A percentile compares a stretch with the other conserved stretches of the same genome.
These are phyloP conservation scores for Peromyscus leucopus DNA, from an alignment of 2,113 vertebrate species.

Conservation along the genomic window DNA sequence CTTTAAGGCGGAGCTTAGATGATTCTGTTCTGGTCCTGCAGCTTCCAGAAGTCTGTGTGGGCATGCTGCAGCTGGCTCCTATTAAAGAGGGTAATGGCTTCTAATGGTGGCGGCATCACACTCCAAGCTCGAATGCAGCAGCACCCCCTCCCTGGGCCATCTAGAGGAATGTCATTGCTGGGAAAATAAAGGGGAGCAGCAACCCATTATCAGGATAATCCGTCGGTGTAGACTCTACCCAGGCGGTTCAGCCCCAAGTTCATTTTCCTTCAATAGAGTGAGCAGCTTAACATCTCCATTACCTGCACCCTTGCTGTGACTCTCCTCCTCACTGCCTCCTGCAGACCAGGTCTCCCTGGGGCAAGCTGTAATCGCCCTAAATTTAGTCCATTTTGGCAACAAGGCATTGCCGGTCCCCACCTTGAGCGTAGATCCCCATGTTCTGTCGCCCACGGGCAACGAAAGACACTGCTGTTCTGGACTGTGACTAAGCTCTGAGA, in stretches of 20 bases:
- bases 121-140: background rate
- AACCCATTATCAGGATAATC: background rate
- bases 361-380: background rate
- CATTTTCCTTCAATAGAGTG: background rate
- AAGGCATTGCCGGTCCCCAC: background rate
- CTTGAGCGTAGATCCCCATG: too few relatives aligned
- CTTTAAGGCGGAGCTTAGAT: background rate
- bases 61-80: constrained; percentile 5
- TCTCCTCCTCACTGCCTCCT: background rate
- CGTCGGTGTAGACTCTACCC: background rate
- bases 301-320: background rate
- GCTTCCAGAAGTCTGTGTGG: background rate
- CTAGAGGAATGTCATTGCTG: background rate
- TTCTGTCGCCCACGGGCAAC: background rate
- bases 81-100: background rate
- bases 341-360: background rate
- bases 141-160: background rate
- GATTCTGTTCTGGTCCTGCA: background rate
- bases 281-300: background rate
- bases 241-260: background rate
- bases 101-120: background rate
- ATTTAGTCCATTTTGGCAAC: background rate
- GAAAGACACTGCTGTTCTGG: background rate
- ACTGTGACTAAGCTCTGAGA: background rate
- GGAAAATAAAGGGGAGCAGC: background rate